Base-by-base conservation (phyloP, 2,888 invertebrate genomes). In the Acanthococcus lagerstroemiae region DNA sequence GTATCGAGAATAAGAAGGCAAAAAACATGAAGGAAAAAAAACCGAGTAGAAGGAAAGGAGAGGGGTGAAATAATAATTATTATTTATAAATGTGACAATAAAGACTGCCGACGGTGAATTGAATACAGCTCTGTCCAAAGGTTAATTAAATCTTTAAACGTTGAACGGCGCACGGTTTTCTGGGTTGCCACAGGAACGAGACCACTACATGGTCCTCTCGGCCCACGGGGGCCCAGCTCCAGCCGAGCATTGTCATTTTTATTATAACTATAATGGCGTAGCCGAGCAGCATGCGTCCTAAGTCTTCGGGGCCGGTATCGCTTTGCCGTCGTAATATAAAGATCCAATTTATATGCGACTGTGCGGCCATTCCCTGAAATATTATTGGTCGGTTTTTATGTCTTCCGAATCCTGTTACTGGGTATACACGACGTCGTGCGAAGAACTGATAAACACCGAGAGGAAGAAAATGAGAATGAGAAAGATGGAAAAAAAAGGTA, bases 331-430 rank as follows among this genome's bases (percentile, higher is more conserved):
- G 2, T 52, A 27, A 63, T 52, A 50, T 63, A 63, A 60, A 48
- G 63, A 63, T 63, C 63, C 63, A 52, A 63, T 63, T 63, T 63
- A 63, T 63, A 63, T 63, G 63, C 52, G 63, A 63, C 63, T 50
- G 44, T 37, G 24, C 63, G 54, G 63, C 63, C 63, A 63, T 63
- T 54, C 44, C 27, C 44, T 63, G 54, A 52, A 63, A 63, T 63
- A 63, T 54, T 63, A 63, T 63, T 63, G 63, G 63, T 52, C 37
- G 37, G 52, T 30, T 63, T 61, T 50, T 26, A 52, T 27, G 19
- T 55, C 55, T 55, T 55, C 55, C 21, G 27, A 19, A 55, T 55
- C 27, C 55, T 37, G 37, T 37, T 37, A 3, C n/a, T n/a, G 37
- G n/a, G 3, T 15, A n/a, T 37, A n/a, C 37, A 37, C 37, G 37